Base-by-base conservation (phyloP, 2,888 invertebrate genomes). In the Drosophila ustulata region DNA sequence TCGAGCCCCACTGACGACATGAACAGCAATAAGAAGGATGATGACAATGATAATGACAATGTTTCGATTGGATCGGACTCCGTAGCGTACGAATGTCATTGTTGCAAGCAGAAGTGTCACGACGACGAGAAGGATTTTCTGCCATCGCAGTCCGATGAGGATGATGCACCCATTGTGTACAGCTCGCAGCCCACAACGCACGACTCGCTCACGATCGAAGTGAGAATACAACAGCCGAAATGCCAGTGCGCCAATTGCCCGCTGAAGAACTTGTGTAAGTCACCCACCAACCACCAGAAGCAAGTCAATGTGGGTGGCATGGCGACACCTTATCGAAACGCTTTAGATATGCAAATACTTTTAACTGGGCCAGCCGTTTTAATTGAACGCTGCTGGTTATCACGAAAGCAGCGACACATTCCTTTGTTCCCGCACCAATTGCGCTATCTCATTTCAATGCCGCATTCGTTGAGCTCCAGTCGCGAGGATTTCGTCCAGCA, bases 191-290 rank as follows among this genome's bases (percentile, higher is more conserved):
- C 89, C 4, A 62, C 66, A 26, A 49, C 46, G n/a, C 34, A 49
- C 0, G 39, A 61, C 5, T 72, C 86, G 4, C 18, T 58, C 3
- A 83, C 78, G 4, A 49, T 73, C 5, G 82, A 69, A 2, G 74
- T 83, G 11, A 65, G 65, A 65, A 77, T 89, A 39, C 49, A 34
- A 4, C 55, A 55, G 5, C 83, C 91, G 4, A 78, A 76, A 46
- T 92, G 92, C 61, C 66, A 75, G 30, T 92, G 92, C 45, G 58
- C 81, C 41, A 92, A 92, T 76, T 92, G 92, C 58, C 92, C 92
- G 7, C 51, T 91, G 43, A 87, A 72, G 64, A 90, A 91, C 80
- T 51, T 85, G 56, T 91, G 92, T 92, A 89, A 92, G 92, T 92
- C 62, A 53, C 11, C 6, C 8, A n/a, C 45, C 23, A 41, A 11